Conservation (phyloP, 2,113 vertebrate species). For the Hemichromis elongatus region DNA sequence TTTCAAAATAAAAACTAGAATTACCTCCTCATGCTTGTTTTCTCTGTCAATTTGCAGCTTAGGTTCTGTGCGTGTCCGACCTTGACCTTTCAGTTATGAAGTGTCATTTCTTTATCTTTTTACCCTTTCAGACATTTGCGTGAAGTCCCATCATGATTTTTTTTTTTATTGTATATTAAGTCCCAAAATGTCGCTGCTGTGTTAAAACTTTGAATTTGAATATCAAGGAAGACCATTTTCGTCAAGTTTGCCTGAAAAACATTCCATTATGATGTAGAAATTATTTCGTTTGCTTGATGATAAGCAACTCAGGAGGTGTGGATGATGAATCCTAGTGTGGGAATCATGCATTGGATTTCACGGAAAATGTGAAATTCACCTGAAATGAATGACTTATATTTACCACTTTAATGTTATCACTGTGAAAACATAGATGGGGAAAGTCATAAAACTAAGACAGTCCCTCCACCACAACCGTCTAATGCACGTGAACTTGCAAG, state of each 20-base stretch:
- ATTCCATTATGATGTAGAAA: background rate
- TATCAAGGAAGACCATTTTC: background rate
- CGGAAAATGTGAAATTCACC: background rate
- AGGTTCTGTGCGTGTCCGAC: background rate
- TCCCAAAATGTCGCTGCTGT: background rate
- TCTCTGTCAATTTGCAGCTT: background rate
- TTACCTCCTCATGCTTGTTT: background rate
- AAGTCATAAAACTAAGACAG: background rate
- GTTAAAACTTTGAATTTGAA: background rate
- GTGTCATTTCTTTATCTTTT: background rate
- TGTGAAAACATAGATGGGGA: background rate
- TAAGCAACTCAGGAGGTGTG: background rate
- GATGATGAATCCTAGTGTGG: background rate
- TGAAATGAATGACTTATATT: background rate
- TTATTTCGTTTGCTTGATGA: background rate
- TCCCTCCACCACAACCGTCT: background rate
- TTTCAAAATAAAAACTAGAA: constrained; percentile 63
- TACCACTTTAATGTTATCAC: background rate
- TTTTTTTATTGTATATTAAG: background rate
- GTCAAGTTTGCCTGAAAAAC: background rate
- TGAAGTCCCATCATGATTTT: background rate
- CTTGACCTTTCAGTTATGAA: background rate
- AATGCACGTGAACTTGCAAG: background rate
- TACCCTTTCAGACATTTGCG: background rate
- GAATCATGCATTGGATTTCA: background rate